A percentile compares a stretch with the other conserved stretches of the same genome.
These are phyloP conservation scores for Reticulitermes lucifugus DNA, from an alignment of 2,888 invertebrate species.

Conservation along the genomic window DNA sequence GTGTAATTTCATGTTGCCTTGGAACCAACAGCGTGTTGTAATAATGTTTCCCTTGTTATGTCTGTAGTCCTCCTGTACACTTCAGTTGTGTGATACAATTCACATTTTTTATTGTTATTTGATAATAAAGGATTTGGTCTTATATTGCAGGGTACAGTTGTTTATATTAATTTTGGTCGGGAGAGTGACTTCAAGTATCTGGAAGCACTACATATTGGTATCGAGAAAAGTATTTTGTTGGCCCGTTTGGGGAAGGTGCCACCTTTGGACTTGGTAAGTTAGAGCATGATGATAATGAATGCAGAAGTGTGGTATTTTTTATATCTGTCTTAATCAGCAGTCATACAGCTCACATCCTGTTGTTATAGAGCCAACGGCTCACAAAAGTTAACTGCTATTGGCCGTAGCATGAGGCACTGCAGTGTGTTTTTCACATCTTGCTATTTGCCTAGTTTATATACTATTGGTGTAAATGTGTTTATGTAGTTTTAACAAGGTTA, in stretches of 20 bases:
- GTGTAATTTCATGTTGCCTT: too few relatives aligned
- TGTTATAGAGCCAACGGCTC: too few relatives aligned
- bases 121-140: not conserved
- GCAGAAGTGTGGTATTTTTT: too few relatives aligned
- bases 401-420: too few relatives aligned
- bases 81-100: not conserved
- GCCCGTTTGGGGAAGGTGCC: conserved; percentile 30
- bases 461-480: too few relatives aligned
- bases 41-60: not conserved
- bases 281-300: not conserved
- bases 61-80: not conserved
- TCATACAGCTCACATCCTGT: too few relatives aligned
- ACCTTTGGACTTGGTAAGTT: conserved; percentile 33
- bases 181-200: conserved; percentile 31
- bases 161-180: conserved; percentile 34
- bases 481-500: too few relatives aligned
- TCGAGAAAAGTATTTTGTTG: conserved; percentile 6
- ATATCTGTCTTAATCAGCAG: too few relatives aligned
- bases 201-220: not conserved
- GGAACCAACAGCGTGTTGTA: too few relatives aligned
- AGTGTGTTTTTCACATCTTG: too few relatives aligned
- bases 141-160: conserved; percentile 21
- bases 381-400: too few relatives aligned
- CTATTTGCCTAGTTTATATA: too few relatives aligned
- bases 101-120: not conserved